These are phyloP conservation scores for Orthosia cruda DNA, from an alignment of 2,888 invertebrate genomes.

Conservation along the genomic window DNA sequence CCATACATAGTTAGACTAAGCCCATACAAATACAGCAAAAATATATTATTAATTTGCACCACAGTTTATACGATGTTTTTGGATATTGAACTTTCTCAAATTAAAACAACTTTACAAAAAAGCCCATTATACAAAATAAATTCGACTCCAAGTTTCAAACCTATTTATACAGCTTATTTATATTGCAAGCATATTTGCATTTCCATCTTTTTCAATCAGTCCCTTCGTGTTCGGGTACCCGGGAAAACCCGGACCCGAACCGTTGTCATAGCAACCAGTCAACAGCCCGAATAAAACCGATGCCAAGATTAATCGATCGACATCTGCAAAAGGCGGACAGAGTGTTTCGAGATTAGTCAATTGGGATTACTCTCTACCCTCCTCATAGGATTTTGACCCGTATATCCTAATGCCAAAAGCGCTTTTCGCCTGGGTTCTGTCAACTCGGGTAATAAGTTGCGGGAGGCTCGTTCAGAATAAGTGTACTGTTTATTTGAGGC, in stretches of 20 bases:
- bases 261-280: conserved; percentile 82
- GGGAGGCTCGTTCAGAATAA: conserved; percentile 69
- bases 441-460: conserved; percentile 71
- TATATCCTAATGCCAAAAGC: conserved; percentile 61
- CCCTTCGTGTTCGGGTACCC: conserved; percentile 35
- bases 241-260: conserved; percentile 45
- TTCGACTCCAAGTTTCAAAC: not conserved
- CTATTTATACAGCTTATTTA: conserved; percentile 35
- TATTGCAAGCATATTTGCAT: conserved; percentile 46
- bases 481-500: conserved; percentile 77
- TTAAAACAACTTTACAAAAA: not conserved
- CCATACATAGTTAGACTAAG: too few relatives aligned
- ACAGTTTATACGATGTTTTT: too few relatives aligned
- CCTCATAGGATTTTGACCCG: conserved; percentile 60
- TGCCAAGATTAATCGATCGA: conserved; percentile 88
- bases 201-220: conserved; percentile 55
- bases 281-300: conserved; percentile 84
- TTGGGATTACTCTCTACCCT: conserved; percentile 79
- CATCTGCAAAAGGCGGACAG: conserved; percentile 86
- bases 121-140: conserved; percentile 11
- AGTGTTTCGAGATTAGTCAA: conserved; percentile 87
- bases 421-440: conserved; percentile 48
- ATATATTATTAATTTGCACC: too few relatives aligned
- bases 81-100: not conserved
- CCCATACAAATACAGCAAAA: too few relatives aligned